A percentile compares a stretch with the other conserved stretches of the same genome.
phyloP scores from a whole-genome alignment of 1,140 invertebrate genomes.

The Brachionus plicatilis region DNA sequence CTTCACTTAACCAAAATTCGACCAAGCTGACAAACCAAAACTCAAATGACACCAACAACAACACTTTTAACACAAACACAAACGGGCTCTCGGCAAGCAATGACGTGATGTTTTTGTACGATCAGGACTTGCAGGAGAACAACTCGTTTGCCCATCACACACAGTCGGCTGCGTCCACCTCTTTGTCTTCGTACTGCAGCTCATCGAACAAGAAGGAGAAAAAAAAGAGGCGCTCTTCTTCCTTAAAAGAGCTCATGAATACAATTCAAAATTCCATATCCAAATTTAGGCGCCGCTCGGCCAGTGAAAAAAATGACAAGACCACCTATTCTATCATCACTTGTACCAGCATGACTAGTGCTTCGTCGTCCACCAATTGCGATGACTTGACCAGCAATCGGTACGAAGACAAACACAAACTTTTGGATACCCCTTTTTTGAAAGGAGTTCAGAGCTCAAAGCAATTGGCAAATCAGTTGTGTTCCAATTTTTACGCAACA shows the following conservation, averaged over 20 bases:
- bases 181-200: slow-evolving; percentile 10
- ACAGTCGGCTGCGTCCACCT: slow-evolving; percentile 5
- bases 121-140: slow-evolving; percentile 10
- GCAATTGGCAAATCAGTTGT: slow-evolving; percentile 1
- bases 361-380: slow-evolving; percentile 11
- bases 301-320: slow-evolving; percentile 37
- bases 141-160: not conserved
- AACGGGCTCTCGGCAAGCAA: not conserved
- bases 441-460: not conserved
- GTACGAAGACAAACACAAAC: slow-evolving; percentile 12
- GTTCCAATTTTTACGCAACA: slow-evolving; percentile 15
- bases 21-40: not conserved
- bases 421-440: slow-evolving; percentile 7
- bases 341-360: slow-evolving; percentile 28
- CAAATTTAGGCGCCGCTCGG: slow-evolving; percentile 34
- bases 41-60: slow-evolving; percentile 13
- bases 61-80: slow-evolving; percentile 20
- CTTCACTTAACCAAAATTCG: not conserved
- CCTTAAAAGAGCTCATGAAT: slow-evolving; percentile 31
- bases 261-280: slow-evolving; percentile 39
- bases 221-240: slow-evolving; percentile 1
- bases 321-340: slow-evolving; percentile 31
- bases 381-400: not conserved
- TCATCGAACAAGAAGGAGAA: slow-evolving; percentile 30
- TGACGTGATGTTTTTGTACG: not conserved